Base-by-base conservation (phyloP, 2,888 invertebrate genomes). In the Villa cingulata region DNA sequence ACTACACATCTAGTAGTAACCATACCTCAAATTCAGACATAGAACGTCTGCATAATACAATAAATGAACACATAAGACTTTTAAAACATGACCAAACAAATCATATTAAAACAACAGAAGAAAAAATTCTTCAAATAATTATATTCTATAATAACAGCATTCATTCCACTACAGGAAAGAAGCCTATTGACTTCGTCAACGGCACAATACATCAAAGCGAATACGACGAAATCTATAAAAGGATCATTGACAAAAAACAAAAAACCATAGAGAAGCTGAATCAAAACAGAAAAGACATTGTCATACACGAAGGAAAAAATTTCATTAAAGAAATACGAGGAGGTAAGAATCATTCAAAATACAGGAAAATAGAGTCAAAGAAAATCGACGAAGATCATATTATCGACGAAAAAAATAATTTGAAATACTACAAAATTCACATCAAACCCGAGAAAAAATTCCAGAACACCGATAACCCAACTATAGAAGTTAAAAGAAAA, bases 111-210 rank as follows among this genome's bases (percentile, higher is more conserved):
- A 40, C 18, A 23, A 12, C 32, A 12, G 41, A 43, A 34, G 34
- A 48, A 39, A 43, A 20, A 16, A 39, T 43, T 9, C 18, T 37
- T 2, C 10, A 42, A n/a, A 39, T 45, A 20, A 16, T 19, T 34
- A 29, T 27, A 43, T 42, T 43, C n/a, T 42, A 37, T 43, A 19
- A 45, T 15, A 45, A 45, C 7, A 34, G 39, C 2, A 41, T 45
- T 12, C 45, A 48, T 29, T 41, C 38, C 16, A 39, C 48, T n/a
- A 48, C 47, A 37, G 41, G 41, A 20, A 42, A 29, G 36, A 47
- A 37, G 39, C 47, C 43, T 7, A 27, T 42, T 15, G 43, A 47
- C 15, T 47, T 47, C 18, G 19, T 47, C 14, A 47, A 16, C 18
- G 47, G 37, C 9, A 42, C 36, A 16, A 37, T 47, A 18, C 20